These are phyloP conservation scores for Brenthis hecate DNA, from an alignment of 2,888 invertebrate species.

Conservation along the genomic window DNA sequence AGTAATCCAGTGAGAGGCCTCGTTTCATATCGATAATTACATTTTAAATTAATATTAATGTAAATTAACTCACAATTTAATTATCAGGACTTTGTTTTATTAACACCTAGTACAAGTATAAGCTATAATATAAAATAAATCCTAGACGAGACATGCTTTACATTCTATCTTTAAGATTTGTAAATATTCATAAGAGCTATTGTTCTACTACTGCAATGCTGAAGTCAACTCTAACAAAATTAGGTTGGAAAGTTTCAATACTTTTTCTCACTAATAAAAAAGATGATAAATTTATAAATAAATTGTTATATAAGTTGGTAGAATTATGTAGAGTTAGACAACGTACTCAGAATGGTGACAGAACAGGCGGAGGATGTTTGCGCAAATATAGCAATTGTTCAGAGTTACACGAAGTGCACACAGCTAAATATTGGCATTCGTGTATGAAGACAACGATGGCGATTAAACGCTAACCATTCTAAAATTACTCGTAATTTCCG, in stretches of 20 bases:
- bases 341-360: conserved; percentile 11
- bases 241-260: no score
- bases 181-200: no score
- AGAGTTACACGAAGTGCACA: conserved; percentile 9
- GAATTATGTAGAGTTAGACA: conserved; percentile 8
- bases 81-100: no score
- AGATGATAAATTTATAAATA: neutral
- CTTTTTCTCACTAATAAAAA: neutral
- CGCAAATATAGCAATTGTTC: conserved; percentile 15
- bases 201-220: no score
- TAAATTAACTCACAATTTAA: neutral
- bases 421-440: neutral
- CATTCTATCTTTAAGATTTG: no score
- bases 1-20: conserved; percentile 17
- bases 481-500: neutral
- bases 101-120: no score
- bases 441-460: neutral
- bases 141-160: no score
- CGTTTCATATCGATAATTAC: conserved; percentile 7
- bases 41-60: conserved; percentile 13
- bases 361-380: conserved; percentile 10
- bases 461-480: neutral
- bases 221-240: no score
- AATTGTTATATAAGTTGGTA: conserved; percentile 10
- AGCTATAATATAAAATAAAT: no score